Conservation (phyloP, 2,888 invertebrate species). For the Diaphora mendica region DNA sequence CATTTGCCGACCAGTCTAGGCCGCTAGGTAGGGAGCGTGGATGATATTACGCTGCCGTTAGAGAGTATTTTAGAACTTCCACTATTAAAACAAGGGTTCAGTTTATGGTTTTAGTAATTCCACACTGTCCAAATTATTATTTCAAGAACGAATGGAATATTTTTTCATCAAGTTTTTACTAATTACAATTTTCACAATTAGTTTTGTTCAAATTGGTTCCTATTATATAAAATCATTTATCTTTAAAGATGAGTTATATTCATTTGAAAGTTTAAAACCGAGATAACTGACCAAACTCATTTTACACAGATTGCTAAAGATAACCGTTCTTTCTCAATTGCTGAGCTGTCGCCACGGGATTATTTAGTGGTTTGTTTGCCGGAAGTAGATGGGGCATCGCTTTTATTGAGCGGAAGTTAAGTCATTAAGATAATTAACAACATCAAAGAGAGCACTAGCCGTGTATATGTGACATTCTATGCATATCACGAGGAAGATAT, state of each 20-base stretch:
- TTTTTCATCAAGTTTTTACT: neutral
- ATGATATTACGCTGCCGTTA: too few species aligned
- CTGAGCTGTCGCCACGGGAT: conserved; percentile 18
- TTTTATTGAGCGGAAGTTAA: conserved; percentile 40
- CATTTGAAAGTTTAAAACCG: neutral
- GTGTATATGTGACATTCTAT: conserved; percentile 23
- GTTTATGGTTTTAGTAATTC: too few species aligned
- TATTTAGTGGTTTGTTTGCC: conserved; percentile 48
- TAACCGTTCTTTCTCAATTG: neutral
- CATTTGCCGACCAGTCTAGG: too few species aligned
- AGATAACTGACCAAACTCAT: neutral
- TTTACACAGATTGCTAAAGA: neutral
- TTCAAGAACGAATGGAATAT: neutral
- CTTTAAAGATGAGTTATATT: neutral
- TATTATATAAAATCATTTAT: neutral
- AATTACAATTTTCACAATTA: neutral
- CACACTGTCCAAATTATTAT: too few species aligned
- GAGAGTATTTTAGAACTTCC: too few species aligned
- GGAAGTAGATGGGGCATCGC: conserved; percentile 25
- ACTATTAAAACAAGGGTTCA: too few species aligned
- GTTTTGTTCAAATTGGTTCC: neutral
- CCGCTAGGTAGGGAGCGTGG: too few species aligned
- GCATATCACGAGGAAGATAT: neutral
- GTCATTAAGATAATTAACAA: conserved; percentile 43
- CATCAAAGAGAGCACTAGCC: conserved; percentile 14